Base-by-base conservation (phyloP, 2,888 invertebrate genomes). In the Osmoderma eremita region DNA sequence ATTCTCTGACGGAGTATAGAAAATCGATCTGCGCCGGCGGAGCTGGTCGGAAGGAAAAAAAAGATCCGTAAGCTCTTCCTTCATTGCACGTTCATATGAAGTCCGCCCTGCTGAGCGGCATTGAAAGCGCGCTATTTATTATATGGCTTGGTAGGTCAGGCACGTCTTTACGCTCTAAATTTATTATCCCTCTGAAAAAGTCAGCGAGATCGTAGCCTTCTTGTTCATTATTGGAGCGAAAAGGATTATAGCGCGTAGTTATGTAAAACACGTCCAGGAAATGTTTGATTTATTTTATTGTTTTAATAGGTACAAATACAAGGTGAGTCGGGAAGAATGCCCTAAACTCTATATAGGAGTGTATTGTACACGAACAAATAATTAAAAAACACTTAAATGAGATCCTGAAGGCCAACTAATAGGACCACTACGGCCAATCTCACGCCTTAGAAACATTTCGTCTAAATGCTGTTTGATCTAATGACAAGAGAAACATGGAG, bases 41-140 rank as follows among this genome's bases (percentile, higher is more conserved):
- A 50, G 15, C 15, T 30, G 5, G 30, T 30, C 10, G 30, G 13
- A 22, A n/a, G 30, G 8, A 22, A 50, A 50, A 22, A 50, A 24
- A 24, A 50, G 50, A 13, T 10, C 13, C 24, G 22, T 5, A 10
- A 30, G 10, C 5, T 24, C 24, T 24, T 3, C 24, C 30, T 6
- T 30, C 30, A 6, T 30, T 6, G 30, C 6, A 4, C 30, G 30
- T 30, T 4, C 30, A 30, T 30, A 30, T 30, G 30, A 30, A 30
- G 30, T 30, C 10, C 10, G 30, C 5, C 30, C 30, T 30, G 30
- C 6, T 10, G 30, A 30, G 1, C 30, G 30, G 30, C 30, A 30
- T 30, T 30, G 30, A 30, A 30, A 24, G 50, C 50, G 15, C 48
- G 6, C 22, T 22, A 50, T 50, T 50, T 50, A 50, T 50, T 50